Base-by-base conservation (phyloP, 2,888 invertebrate species). In the Pterobdella sp. region DNA sequence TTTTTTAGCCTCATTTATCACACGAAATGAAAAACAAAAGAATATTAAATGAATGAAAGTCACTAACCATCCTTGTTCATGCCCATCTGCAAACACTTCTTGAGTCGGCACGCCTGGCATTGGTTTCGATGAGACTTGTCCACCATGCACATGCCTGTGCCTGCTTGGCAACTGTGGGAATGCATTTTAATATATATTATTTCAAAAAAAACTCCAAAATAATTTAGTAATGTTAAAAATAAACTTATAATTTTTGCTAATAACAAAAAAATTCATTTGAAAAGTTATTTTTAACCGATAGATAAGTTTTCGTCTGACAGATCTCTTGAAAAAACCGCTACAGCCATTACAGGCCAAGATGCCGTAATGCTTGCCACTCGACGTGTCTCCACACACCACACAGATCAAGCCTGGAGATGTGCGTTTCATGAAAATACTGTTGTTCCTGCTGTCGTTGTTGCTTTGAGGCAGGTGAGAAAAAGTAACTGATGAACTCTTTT, bases 1-100 rank as follows among this genome's bases (percentile, higher is more conserved):
- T n/a, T n/a, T n/a, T n/a, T n/a, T n/a, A n/a, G n/a, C n/a, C n/a
- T n/a, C n/a, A n/a, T n/a, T n/a, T n/a, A n/a, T n/a, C 26, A 26
- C 31, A 22, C 31, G 52, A 29, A 18, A 29, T 37, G 29, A 29
- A 42, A n/a, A 26, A 42, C 37, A 34, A 18, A 1, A 49, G 22
- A 52, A 26, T 63, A 35, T 29, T 26, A 52, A 42, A 34, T 35
- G 63, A 63, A 0, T 64, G 63, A 1, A 14, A 4, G 7, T 42
- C 49, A 77, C 92, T 90, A 86, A 97, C 97, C 97, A 86, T 98
- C 97, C 87, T 97, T 98, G 86, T 98, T 98, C 98, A 98, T 98
- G 76, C 97, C 98, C 93, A 95, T 95, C 77, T 91, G 89, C 78
- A 98, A 88, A 84, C 98, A 98, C 86, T 98, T 98, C 87, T 95